These are phyloP conservation scores for Pangasianodon hypophthalmus DNA, from an alignment of 2,113 vertebrate species.

Conservation along the genomic window DNA sequence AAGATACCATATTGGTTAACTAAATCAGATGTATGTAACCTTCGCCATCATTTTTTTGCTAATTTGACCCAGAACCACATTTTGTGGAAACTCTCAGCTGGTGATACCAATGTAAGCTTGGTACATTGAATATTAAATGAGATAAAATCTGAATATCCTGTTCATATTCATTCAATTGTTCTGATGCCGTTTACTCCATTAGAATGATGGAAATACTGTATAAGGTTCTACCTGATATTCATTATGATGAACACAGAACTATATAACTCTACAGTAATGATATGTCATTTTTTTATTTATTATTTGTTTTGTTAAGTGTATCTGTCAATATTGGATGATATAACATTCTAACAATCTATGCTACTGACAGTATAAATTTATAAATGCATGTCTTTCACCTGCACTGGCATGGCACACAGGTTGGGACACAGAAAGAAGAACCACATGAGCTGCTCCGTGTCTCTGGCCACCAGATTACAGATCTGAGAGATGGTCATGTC, in stretches of 20 bases:
- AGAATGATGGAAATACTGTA: neutral
- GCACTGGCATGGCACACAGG: conserved; percentile 97
- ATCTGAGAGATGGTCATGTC: conserved; percentile 94
- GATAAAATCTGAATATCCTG: neutral
- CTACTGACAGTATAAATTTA: neutral
- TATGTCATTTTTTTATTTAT: neutral
- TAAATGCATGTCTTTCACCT: conserved; percentile 74
- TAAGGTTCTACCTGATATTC: neutral
- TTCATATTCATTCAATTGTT: neutral
- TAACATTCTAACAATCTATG: neutral
- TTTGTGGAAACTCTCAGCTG: neutral
- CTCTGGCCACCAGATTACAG: conserved; percentile 95
- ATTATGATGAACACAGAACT: neutral
- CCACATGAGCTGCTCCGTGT: conserved; percentile 98
- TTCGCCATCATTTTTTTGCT: neutral
- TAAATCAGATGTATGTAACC: neutral
- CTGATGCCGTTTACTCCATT: neutral
- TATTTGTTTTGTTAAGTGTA: neutral
- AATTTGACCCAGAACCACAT: neutral
- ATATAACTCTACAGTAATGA: neutral
- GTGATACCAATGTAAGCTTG: neutral
- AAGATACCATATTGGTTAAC: neutral
- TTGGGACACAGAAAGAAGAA: conserved; percentile 98
- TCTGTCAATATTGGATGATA: neutral
- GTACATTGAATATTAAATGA: neutral